These are phyloP conservation scores for Micronycteris hirsuta DNA, from an alignment of 2,113 vertebrate genomes.

Conservation along the genomic window DNA sequence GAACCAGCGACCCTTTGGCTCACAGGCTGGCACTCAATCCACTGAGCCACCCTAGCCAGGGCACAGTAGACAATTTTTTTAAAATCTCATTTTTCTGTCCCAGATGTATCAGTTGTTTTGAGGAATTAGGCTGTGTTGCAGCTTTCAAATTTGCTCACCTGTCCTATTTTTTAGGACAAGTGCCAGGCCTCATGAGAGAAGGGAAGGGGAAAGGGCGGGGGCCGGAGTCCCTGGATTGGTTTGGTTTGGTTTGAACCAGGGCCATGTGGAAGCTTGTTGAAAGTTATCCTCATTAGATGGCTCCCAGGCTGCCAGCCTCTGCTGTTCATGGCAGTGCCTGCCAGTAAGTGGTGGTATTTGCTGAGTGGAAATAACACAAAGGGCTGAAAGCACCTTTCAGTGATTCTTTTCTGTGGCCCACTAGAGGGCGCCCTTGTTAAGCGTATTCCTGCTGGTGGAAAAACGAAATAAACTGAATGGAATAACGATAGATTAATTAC, in stretches of 20 bases:
- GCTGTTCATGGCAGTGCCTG: not conserved
- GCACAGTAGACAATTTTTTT: not conserved
- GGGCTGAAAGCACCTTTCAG: not conserved
- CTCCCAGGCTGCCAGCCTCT: not conserved
- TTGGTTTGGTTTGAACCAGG: not conserved
- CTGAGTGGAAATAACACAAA: not conserved
- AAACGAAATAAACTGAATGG: not conserved
- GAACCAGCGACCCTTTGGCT: too few species aligned
- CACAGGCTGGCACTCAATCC: too few species aligned
- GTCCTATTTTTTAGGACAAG: not conserved
- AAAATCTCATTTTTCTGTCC: not conserved
- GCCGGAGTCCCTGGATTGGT: not conserved
- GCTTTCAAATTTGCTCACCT: not conserved
- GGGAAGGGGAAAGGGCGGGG: not conserved
- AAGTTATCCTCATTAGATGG: not conserved
- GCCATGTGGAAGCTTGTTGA: not conserved
- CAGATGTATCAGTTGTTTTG: not conserved
- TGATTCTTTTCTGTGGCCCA: not conserved
- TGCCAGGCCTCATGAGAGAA: not conserved
- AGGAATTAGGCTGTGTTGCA: not conserved
- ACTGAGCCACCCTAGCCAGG: too few species aligned
- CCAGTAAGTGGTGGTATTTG: not conserved
- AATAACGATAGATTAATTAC: not conserved
- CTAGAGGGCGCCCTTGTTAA: conserved; percentile 52
- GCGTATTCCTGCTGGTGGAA: not conserved